phyloP scores from a whole-genome alignment of 53 echinoderm and acorn worm species.

The Echinometra lucunter region DNA sequence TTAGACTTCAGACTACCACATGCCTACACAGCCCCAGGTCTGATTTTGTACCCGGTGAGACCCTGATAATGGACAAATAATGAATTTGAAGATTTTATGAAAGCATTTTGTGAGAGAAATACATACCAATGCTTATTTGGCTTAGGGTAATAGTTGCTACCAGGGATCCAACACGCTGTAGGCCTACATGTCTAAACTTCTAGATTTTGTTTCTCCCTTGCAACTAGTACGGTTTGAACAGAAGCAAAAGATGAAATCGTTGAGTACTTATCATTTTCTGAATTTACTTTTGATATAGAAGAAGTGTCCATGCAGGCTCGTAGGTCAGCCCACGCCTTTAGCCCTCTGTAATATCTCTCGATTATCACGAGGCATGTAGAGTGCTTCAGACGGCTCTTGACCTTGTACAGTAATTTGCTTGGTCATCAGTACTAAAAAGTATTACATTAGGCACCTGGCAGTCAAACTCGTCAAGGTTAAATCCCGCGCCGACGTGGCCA shows the following conservation, averaged over 20 bases:
- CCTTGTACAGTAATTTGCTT: slow-evolving; percentile 62
- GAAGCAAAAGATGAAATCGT: no score
- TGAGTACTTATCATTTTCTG: no score
- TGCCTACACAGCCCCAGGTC: neutral
- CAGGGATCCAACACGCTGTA: no score
- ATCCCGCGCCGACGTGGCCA: slow-evolving; percentile 59
- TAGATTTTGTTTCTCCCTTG: no score
- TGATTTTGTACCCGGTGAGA: neutral
- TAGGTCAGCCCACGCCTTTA: slow-evolving; percentile 15
- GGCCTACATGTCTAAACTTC: no score
- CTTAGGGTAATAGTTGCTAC: no score
- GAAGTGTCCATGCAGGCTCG: neutral
- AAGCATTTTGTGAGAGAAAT: no score
- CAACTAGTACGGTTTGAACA: no score
- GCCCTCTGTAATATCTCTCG: neutral
- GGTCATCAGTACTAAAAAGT: slow-evolving; percentile 59
- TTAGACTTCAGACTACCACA: neutral
- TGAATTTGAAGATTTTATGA: no score
- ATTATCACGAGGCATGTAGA: neutral
- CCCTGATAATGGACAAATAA: no score
- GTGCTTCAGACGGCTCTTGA: neutral
- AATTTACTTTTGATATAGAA: no score
- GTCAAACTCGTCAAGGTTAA: slow-evolving; percentile 46
- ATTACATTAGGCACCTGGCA: slow-evolving; percentile 45
- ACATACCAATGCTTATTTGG: no score